A percentile compares a stretch with the other conserved stretches of the same genome.
Conservation (phyloP, 2,113 vertebrate genomes). For the Machaerirhynchus nigripectus region DNA sequence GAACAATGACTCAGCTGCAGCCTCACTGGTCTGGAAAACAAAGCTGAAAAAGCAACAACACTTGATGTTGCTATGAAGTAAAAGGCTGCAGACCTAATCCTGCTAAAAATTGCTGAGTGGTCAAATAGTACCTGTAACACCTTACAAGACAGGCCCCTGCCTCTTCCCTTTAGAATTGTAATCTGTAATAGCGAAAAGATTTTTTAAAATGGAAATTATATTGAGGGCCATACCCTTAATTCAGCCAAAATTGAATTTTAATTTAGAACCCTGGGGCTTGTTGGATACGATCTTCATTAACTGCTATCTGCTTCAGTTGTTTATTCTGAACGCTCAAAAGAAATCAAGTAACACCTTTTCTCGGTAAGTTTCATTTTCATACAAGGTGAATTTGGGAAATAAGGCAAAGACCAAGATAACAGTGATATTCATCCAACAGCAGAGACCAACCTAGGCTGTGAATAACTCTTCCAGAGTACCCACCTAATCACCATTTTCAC, state of each 20-base stretch:
- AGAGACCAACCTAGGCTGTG: not conserved
- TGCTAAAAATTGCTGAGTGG: not conserved
- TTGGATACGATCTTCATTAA: not conserved
- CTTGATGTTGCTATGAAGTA: fast-evolving
- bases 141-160: not conserved
- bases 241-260: not conserved
- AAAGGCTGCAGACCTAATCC: not conserved
- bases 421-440: not conserved
- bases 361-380: not conserved
- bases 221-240: not conserved
- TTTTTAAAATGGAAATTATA: not conserved
- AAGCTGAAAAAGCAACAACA: not conserved
- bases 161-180: not conserved
- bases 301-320: not conserved
- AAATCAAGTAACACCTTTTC: not conserved
- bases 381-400: not conserved
- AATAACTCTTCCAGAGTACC: too few species aligned
- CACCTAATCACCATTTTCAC: not conserved
- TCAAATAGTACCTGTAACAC: not conserved
- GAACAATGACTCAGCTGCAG: not conserved
- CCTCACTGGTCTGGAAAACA: not conserved
- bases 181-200: not conserved
- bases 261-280: not conserved
- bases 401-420: not conserved
- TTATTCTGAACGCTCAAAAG: not conserved